Base-by-base conservation (phyloP, 2,113 vertebrate genomes). In the Sardina pilchardus region DNA sequence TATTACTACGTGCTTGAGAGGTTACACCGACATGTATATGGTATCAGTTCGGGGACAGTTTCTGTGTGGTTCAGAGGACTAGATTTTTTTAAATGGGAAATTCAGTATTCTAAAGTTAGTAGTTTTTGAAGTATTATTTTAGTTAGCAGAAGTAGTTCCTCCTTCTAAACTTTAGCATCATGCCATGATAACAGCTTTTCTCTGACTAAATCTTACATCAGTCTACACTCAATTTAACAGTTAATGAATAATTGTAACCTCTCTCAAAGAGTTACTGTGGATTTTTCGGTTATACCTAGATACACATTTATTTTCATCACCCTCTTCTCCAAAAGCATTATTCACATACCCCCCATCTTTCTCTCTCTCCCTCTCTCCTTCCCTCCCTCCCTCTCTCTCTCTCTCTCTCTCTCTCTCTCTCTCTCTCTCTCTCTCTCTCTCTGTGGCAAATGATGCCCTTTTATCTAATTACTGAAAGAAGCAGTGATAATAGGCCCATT, bases 371-470 rank as follows among this genome's bases (percentile, higher is more conserved):
- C 24, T 53, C 34, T 83, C 43, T 83, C 47, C n/a, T n/a, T n/a
- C 30, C 63, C n/a, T 10, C n/a, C 63, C n/a, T 9, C 9, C 6
- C n/a, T 0, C 63, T 71, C 10, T 71, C 39, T 39, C 39, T n/a
- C 1, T 36, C 82, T n/a, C 24, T 36, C 24, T 53, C 34, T 83
- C 43, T 83, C 47, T 21, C 56, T 63, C 5, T 21, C 56, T 63
- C 5, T 19, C 21, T 8, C 59, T 63, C 24, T 63, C 0, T 36
- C 83, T 56, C 30, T 12, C 8, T 63, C 5, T 84, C 36, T 21
- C 83, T 67, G 19, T 78, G 71, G 71, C 71, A 78, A 78, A 78
- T 26, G 12, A 44, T 67, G 47, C 30, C 24, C 36, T 84, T 71
- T 53, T 17, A 21, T 34, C 30, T 71, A 42, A 82, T 82, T 47